phyloP scores from a whole-genome alignment of 2,888 invertebrate species.

The Macrostomum cliftonense region DNA sequence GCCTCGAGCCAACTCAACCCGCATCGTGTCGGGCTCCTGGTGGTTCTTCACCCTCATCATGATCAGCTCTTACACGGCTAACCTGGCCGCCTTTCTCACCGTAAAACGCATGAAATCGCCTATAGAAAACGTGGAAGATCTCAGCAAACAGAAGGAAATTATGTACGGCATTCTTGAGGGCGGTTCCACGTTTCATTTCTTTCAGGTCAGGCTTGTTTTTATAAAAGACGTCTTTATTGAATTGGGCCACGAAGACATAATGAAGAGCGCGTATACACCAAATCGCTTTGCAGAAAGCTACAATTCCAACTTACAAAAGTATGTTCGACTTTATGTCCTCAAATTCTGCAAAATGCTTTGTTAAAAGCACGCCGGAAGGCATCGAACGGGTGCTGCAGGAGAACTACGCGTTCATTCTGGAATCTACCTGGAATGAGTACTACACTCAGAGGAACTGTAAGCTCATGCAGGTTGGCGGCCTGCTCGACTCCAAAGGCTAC shows the following conservation, averaged over 20 bases:
- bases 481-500: slow-evolving; percentile 69
- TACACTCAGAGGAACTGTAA: slow-evolving; percentile 58
- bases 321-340: slow-evolving; percentile 59
- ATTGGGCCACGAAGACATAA: no score
- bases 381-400: slow-evolving; percentile 57
- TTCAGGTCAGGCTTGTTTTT: no score
- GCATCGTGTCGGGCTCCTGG: slow-evolving; percentile 38
- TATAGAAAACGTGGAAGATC: slow-evolving; percentile 80
- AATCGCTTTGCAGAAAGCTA: no score
- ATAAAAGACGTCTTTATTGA: no score
- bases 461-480: slow-evolving; percentile 79
- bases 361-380: slow-evolving; percentile 72
- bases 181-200: slow-evolving; percentile 82
- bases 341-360: slow-evolving; percentile 57
- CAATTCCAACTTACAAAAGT: slow-evolving; percentile 47
- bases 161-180: slow-evolving; percentile 81
- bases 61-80: slow-evolving; percentile 38
- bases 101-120: slow-evolving; percentile 43
- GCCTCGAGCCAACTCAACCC: slow-evolving; percentile 31
- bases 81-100: slow-evolving; percentile 36
- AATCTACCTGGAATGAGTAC: slow-evolving; percentile 90
- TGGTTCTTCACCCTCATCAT: slow-evolving; percentile 38
- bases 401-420: slow-evolving; percentile 95
- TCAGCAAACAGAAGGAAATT: slow-evolving; percentile 85
- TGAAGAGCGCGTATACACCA: no score